Evolutionary conservation across 2,888 invertebrate species (phyloP), one percentile per base, ranked within the genome.

Genomic region (Lepidochrysops patricia): DNA sequence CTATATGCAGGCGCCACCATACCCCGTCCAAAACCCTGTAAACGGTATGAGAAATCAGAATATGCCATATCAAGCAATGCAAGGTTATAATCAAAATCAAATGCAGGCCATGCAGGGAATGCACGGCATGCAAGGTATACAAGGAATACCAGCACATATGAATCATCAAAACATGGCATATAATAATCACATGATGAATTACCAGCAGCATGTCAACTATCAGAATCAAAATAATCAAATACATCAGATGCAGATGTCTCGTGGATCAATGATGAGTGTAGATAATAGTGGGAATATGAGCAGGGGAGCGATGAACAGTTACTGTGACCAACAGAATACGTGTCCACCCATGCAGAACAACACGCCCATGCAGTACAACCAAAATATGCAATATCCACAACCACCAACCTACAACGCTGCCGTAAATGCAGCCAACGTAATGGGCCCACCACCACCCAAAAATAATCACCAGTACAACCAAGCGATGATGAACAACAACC

Each of bases 361-460:
- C 7, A 82, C 82, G 35, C 2, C 43, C 4, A 43, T 43, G 23
- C 43, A 43, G 43, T 86, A 76, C 68, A 81, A 66, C 72, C 90
- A 79, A 70, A 85, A 73, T 61, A 76, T 82, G 67, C 82, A 82
- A 58, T 88, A 88, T 57, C 79, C 81, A 1, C 84, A 87, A 72
- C 84, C 84, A 26, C 86, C 85, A 5, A 80, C 87, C 0, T 84
- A 84, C 68, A 86, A 85, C 62, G 67, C 88, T 1, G 82, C 79
- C 2, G 86, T 85, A 2, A 90, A 89, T 61, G 77, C 82, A 60
- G 76, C 76, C 0, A 86, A 86, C 63, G 83, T 84, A 0, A 89
- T 89, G 88, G 88, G 88, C 0, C 88, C 88, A 7, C 88, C 88
- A 1, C 85, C 87, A 35, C 89, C 88, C 2, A 88, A 88, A 64